Evolutionary conservation across 2,797 vertebrate genomes (phyloP), one percentile per base, ranked within the genome.

Genomic region (Argentina silus): DNA sequence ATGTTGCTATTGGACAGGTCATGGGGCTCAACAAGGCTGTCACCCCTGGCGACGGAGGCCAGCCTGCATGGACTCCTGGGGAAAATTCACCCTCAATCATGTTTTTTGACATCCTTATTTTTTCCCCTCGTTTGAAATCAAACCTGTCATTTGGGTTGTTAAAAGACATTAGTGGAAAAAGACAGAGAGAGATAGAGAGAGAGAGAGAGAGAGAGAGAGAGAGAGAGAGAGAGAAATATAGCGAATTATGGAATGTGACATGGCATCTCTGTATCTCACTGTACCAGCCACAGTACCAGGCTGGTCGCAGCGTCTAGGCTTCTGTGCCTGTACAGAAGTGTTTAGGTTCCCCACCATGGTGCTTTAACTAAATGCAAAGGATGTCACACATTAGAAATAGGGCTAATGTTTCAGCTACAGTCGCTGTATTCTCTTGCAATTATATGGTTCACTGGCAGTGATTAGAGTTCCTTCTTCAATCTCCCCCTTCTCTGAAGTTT

Each of bases 401-500:
- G 94, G 94, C 94, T 96, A 97, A 97, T 96, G 95, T 97, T 96
- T 96, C 95, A 94, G 95, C 95, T 95, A 95, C 50, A 36, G 27
- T 12, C 48, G 94, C 95, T 94, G 94, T 95, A 95, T 96, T 96
- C 95, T 95, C 90, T 93, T 95, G 94, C 96, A 98, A 98, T 98
- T 98, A 98, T 96, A 98, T 95, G 97, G 95, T 98, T 96, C 96
- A 97, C 91, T 96, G 96, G 94, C 94, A 95, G 94, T 97, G 97
- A 98, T 98, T 97, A 97, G 94, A 95, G 95, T 95, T 95, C 94
- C 95, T 96, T 15, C 94, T 95, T 95, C 93, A 92, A 91, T 94
- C 95, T 94, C 65, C 55, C 56, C 59, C 53, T n/a, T 55, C 66
- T 74, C 65, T 62, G 94, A 94, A 95, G 94, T 96, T 96, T 95